Conservation (phyloP, 2,113 vertebrate genomes). For the Triplophysa siluroides region DNA sequence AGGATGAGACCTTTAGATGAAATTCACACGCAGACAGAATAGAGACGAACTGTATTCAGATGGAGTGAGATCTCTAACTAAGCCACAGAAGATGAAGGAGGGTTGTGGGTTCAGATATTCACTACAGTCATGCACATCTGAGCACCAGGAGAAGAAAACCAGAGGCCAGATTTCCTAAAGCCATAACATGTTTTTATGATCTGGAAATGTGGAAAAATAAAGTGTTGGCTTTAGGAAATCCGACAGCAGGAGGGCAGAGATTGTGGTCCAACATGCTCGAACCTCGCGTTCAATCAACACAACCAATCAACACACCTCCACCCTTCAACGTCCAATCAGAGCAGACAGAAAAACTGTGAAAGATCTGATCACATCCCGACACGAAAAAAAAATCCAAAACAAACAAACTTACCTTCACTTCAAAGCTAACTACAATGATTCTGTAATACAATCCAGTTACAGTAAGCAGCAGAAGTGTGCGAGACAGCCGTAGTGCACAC, state of each 20-base stretch:
- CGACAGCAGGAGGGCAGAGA: constrained; percentile 20
- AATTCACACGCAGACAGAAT: not conserved
- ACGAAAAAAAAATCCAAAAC: not conserved
- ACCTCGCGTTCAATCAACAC: not conserved
- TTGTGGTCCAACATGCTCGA: constrained; percentile 32
- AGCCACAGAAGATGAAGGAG: constrained; percentile 37
- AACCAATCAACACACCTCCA: not conserved
- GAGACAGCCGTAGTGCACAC: not conserved
- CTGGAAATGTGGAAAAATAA: not conserved
- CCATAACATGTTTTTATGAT: not conserved
- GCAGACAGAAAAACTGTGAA: not conserved
- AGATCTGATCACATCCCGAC: constrained; percentile 38
- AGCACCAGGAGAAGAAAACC: constrained; percentile 31
- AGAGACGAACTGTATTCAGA: constrained; percentile 24
- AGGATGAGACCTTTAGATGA: constrained; percentile 45
- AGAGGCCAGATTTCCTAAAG: constrained; percentile 42
- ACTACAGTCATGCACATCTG: constrained; percentile 46
- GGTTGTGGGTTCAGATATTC: constrained; percentile 3
- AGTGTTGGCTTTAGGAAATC: constrained; percentile 36
- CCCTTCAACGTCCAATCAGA: not conserved
- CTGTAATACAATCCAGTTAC: not conserved
- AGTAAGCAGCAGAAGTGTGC: not conserved
- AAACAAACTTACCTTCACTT: not conserved
- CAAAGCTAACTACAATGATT: not conserved
- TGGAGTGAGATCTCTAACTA: constrained; percentile 21